Evolutionary conservation across 2,888 invertebrate genomes (phyloP).

Genomic region (Hydraecia micacea): DNA sequence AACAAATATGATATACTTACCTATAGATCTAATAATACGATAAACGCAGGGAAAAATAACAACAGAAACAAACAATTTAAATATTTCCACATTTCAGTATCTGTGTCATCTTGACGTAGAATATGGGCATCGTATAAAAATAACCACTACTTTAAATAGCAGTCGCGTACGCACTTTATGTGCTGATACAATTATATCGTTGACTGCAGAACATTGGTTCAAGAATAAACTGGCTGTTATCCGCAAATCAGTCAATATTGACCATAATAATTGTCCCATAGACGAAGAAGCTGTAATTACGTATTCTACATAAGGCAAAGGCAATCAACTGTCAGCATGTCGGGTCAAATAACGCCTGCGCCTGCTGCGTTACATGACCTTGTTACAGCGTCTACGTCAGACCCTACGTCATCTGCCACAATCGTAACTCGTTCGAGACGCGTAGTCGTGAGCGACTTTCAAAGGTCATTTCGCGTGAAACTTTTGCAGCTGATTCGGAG

Average conservation of each 20-base stretch:
- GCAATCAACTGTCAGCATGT: constrained; percentile 23
- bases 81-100: neutral
- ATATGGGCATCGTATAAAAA: constrained; percentile 22
- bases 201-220: neutral
- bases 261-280: constrained; percentile 1
- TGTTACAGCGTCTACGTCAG: constrained; percentile 45
- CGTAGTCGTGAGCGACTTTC: constrained; percentile 40
- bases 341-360: constrained; percentile 41
- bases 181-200: neutral
- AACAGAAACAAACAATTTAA: neutral
- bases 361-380: constrained; percentile 58
- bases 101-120: constrained; percentile 12
- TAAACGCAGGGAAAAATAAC: constrained; percentile 3
- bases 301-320: constrained; percentile 23
- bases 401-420: constrained; percentile 52
- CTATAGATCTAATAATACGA: neutral
- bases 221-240: neutral
- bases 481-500: constrained; percentile 22
- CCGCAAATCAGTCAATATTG: neutral
- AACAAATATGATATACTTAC: neutral
- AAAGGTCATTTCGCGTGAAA: constrained; percentile 59
- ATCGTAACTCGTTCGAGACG: constrained; percentile 41
- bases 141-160: constrained; percentile 17
- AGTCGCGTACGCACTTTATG: neutral
- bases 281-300: constrained; percentile 12